Base-by-base conservation (phyloP, 2,113 vertebrate genomes). In the Alouatta palliata region DNA sequence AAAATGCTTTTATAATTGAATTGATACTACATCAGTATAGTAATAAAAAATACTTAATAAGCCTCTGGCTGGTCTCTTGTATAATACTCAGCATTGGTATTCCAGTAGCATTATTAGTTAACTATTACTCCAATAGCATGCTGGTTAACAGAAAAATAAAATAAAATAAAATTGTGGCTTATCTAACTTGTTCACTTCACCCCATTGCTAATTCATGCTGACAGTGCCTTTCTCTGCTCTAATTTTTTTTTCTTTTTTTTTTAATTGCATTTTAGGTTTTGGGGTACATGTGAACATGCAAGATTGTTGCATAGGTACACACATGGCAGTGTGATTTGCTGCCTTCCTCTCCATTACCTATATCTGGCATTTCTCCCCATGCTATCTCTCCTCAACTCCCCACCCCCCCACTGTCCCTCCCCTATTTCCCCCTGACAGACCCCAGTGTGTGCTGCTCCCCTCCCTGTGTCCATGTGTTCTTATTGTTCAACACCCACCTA, bases 161-260 rank as follows among this genome's bases (percentile, higher is more conserved):
- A 56, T 14, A 81, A 87, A 87, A 47, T 90, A 49, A 90, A 52
- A 89, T 32, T 19, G 37, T 83, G 16, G 10, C 71, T 76, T 61
- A 85, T 3, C 49, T 54, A 94, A 54, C 56, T 70, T 85, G 40
- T 81, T 88, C 40, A 79, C 14, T 32, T 71, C 54, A 12, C 5
- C 13, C 25, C 66, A 61, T 21, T 47, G 11, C 19, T 70, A 66
- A 37, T 12, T 56, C 12, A 40, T 83, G 3, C 30, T 71, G 8
- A 20, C 58, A 85, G 9, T 87, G 20, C 58, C 6, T 40, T 79
- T 80, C 64, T 37, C 61, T 70, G 40, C 35, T 75, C 35, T 68
- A 30, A 85, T 85, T 52, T 94, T 47, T 47, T 82, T 82, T 25
- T 83, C 32, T 88, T 95, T 61, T 58, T 87, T 89, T 92, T 56